Evolutionary conservation across 2,888 invertebrate genomes (phyloP).

Genomic region (Scelioninae gen. 1): DNA sequence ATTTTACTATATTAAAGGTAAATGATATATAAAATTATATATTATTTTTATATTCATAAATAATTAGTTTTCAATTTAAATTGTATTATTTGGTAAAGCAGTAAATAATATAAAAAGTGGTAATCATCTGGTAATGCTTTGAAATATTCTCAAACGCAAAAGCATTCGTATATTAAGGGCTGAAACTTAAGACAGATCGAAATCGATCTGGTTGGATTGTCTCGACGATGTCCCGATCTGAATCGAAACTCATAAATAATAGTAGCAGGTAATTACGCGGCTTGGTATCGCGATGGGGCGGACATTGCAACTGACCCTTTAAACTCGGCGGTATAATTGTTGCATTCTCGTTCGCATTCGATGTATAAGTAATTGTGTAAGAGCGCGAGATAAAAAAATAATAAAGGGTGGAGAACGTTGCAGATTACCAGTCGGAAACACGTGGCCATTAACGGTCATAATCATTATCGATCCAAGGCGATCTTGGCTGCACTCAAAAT

Average conservation of each 20-base stretch:
- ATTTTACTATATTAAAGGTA: too few relatives aligned
- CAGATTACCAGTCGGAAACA: constrained; percentile 75
- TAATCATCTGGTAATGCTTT: too few relatives aligned
- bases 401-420: constrained; percentile 38
- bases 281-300: constrained; percentile 74
- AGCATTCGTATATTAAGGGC: neutral
- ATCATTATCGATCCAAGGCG: constrained; percentile 81
- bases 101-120: too few relatives aligned
- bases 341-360: constrained; percentile 56
- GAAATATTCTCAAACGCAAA: constrained; percentile 3
- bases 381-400: constrained; percentile 62
- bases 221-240: constrained; percentile 67
- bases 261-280: constrained; percentile 77
- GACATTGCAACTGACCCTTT: constrained; percentile 71
- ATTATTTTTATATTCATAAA: too few relatives aligned
- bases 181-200: constrained; percentile 19
- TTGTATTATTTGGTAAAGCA: too few relatives aligned
- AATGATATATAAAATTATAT: too few relatives aligned
- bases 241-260: constrained; percentile 79
- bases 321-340: constrained; percentile 65
- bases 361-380: constrained; percentile 61
- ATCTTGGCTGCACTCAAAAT: constrained; percentile 17
- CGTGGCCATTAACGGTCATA: constrained; percentile 82
- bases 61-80: too few relatives aligned
- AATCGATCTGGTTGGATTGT: constrained; percentile 47